Percentiles rank a stretch among this genome's conserved stretches.
Evolutionary conservation across 2,888 invertebrate genomes (phyloP).

Genomic region (Mallateleia sp.): DNA sequence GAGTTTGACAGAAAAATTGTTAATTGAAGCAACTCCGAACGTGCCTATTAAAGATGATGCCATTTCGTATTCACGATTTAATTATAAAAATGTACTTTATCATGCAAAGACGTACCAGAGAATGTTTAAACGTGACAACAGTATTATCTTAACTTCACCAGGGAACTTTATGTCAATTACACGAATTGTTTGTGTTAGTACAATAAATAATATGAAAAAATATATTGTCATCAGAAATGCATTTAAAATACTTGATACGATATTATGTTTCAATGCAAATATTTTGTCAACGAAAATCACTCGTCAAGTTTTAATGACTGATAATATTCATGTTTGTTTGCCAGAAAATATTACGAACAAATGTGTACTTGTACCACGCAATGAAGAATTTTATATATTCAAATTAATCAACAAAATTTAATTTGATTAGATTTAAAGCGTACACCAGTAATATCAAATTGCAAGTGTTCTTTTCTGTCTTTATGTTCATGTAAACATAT

Average conservation of each 20-base stretch:
- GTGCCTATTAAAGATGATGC: neutral
- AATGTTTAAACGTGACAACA: conserved; percentile 38
- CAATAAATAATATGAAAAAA: conserved; percentile 13
- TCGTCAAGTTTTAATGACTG: conserved; percentile 26
- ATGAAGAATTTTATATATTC: conserved; percentile 16
- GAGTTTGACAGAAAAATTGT: conserved; percentile 32
- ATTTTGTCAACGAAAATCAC: neutral
- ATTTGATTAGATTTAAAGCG: conserved; percentile 37
- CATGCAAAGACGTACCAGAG: conserved; percentile 9
- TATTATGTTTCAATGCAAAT: conserved; percentile 2
- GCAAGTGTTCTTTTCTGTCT: too few species aligned
- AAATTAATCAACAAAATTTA: conserved; percentile 27
- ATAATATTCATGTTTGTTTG: conserved; percentile 11
- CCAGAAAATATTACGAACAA: conserved; percentile 17
- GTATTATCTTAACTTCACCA: conserved; percentile 13
- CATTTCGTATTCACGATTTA: conserved; percentile 35
- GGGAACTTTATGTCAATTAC: conserved; percentile 9
- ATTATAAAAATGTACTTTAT: conserved; percentile 33
- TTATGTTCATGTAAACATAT: too few species aligned
- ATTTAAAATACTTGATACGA: neutral
- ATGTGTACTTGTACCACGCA: conserved; percentile 24
- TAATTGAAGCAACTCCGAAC: conserved; percentile 37
- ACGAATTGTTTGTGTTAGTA: conserved; percentile 4
- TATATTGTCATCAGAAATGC: conserved; percentile 2
- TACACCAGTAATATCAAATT: too few species aligned